phyloP scores from a whole-genome alignment of 2,888 invertebrate species.

The Saturnia pavonia region DNA sequence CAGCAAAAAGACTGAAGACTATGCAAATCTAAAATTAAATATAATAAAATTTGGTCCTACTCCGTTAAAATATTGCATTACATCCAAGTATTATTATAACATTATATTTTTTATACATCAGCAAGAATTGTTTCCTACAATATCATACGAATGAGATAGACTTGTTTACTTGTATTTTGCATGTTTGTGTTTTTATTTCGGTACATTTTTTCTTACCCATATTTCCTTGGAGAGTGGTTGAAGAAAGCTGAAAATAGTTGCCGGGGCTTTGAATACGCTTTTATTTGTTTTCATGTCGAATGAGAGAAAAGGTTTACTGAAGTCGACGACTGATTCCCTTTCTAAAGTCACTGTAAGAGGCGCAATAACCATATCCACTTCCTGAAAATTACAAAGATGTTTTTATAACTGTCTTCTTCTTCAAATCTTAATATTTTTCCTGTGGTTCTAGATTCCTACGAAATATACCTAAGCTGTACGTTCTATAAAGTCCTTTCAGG shows the following conservation, averaged over 20 bases:
- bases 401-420: background rate
- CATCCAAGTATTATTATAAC: background rate
- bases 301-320: conserved; percentile 98
- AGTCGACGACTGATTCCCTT: conserved; percentile 96
- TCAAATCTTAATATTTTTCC: background rate
- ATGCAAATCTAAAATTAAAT: conserved; percentile 81
- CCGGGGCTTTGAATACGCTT: conserved; percentile 90
- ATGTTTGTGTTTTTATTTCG: background rate
- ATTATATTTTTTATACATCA: conserved; percentile 19
- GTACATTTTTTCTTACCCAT: conserved; percentile 88
- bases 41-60: conserved; percentile 7
- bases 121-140: background rate
- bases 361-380: conserved; percentile 97
- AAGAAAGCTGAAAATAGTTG: conserved; percentile 97
- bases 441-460: background rate
- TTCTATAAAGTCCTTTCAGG: background rate
- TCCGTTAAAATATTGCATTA: background rate
- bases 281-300: conserved; percentile 97
- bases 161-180: background rate
- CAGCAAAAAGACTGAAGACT: conserved; percentile 93
- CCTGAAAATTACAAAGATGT: conserved; percentile 81
- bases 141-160: background rate
- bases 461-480: background rate
- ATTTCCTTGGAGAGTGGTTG: conserved; percentile 97
- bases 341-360: conserved; percentile 97